These are phyloP conservation scores for Columba livia DNA, from an alignment of 2,113 vertebrate species.

Conservation along the genomic window DNA sequence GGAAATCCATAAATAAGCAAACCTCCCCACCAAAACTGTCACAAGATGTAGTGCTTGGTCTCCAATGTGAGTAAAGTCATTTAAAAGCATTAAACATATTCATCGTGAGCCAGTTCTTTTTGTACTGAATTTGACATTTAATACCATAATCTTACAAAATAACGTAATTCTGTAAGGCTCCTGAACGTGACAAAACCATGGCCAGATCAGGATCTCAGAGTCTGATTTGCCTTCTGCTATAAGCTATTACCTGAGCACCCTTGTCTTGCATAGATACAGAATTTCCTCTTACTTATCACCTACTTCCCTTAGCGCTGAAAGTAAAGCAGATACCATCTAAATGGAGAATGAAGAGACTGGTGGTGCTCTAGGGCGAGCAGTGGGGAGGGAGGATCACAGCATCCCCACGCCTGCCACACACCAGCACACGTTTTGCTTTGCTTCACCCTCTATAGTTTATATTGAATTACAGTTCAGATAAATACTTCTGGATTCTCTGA, in stretches of 20 bases:
- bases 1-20: not conserved
- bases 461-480: not conserved
- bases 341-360: not conserved
- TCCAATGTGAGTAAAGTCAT: not conserved
- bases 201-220: not conserved
- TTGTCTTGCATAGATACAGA: not conserved
- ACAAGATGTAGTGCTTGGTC: not conserved
- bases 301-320: not conserved
- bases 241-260: not conserved
- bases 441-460: not conserved
- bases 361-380: accelerated
- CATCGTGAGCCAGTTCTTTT: not conserved
- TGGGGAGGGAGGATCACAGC: not conserved
- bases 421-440: not conserved
- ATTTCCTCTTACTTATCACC: not conserved
- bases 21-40: not conserved
- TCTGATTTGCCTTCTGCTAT: not conserved
- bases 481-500: not conserved
- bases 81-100: not conserved
- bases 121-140: not conserved
- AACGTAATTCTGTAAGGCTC: not conserved
- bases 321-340: not conserved
- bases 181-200: not conserved
- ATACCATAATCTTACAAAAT: not conserved
- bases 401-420: not conserved